phyloP scores from a whole-genome alignment of 1,140 invertebrate species.

The Gonatopus flavifemur region DNA sequence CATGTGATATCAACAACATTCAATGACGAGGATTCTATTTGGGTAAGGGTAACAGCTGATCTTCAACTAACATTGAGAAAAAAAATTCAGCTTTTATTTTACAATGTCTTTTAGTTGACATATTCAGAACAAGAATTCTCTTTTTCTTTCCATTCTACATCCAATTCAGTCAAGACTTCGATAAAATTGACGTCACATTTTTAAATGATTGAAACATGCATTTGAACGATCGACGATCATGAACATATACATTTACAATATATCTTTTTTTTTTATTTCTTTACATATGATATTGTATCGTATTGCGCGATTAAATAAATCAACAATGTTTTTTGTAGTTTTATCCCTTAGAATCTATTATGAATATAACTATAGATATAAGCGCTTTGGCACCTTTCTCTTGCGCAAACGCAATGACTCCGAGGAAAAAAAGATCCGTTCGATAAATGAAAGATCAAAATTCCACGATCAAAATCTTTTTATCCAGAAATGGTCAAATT shows the following conservation, averaged over 20 bases:
- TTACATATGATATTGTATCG: conserved; percentile 2
- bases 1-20: too few relatives aligned
- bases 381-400: conserved; percentile 40
- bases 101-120: too few relatives aligned
- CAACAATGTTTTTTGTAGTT: conserved; percentile 18
- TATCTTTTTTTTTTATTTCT: conserved; percentile 20
- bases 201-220: conserved; percentile 11
- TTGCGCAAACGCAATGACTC: conserved; percentile 34
- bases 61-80: too few relatives aligned
- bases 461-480: too few relatives aligned
- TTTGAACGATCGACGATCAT: conserved; percentile 19
- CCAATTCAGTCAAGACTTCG: too few relatives aligned
- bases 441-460: conserved; percentile 9
- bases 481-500: too few relatives aligned
- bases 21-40: too few relatives aligned
- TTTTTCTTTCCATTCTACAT: too few relatives aligned
- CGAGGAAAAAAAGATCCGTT: conserved; percentile 23
- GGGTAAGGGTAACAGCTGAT: too few relatives aligned
- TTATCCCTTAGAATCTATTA: conserved; percentile 33
- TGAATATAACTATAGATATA: conserved; percentile 30
- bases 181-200: conserved; percentile 20
- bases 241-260: conserved; percentile 42
- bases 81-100: too few relatives aligned
- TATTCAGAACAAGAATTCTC: too few relatives aligned
- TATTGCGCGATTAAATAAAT: conserved; percentile 26